Evolutionary conservation across 2,888 invertebrate species (phyloP), one percentile per base, ranked within the genome.

Genomic region (Dorcus hopei): DNA sequence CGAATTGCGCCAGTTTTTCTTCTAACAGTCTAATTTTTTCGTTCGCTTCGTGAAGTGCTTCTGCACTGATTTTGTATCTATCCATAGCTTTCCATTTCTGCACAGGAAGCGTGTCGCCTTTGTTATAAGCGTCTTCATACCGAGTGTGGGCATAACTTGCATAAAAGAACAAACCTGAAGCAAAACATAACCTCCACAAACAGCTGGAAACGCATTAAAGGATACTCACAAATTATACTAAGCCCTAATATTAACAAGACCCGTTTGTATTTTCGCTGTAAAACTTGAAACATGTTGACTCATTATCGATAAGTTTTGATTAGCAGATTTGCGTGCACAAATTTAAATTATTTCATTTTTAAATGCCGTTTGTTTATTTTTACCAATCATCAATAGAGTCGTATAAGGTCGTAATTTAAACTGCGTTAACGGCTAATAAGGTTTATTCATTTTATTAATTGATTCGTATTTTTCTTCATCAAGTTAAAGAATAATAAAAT

Each of bases 1-100:
- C 92, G 49, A 93, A 76, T 52, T 85, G 81, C 52, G 84, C 82
- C 41, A 93, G 80, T 79, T 90, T 90, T 62, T 85, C 85, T 75
- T 91, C 90, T 53, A 93, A 74, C 54, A 85, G 84, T 41, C 82
- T 81, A 62, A 93, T 83, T 68, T 85, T 84, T 38, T 78, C 78
- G 64, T 84, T 84, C 0, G 89, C 88, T 66, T 87, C 85, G 61
- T 82, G 78, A 16, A 90, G 72, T 66, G 54, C 41, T 19, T 38
- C 52, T 14, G 14, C 40, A 19, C 9, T 45, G 9, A 45, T 9
- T 16, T 45, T 23, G n/a, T 11, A 19, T 3, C 6, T 9, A 7
- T 11, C 14, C 19, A 16, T 9, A 3, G 23, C 19, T 11, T 9
- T 45, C 9, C 23, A 2, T 45, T 19, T 45, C 3, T 45, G 9